Conservation (phyloP, 1,140 invertebrate genomes). For the Copidosoma floridanum region DNA sequence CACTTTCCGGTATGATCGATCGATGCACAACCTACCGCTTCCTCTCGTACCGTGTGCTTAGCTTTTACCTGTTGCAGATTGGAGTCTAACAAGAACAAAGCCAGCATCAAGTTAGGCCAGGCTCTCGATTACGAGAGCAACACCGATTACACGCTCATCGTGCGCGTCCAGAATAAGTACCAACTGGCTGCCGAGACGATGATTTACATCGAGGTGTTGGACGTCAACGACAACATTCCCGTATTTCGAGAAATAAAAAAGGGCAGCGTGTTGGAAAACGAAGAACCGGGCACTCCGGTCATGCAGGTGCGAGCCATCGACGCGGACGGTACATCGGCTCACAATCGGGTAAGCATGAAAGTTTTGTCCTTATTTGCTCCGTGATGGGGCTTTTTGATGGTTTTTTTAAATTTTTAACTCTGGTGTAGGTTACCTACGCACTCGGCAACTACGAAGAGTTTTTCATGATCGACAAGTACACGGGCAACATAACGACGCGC, state of each 20-base stretch:
- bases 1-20: slow-evolving; percentile 67
- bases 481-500: slow-evolving; percentile 81
- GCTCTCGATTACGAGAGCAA: slow-evolving; percentile 81
- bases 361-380: no score
- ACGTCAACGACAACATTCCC: slow-evolving; percentile 88
- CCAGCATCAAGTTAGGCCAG: slow-evolving; percentile 70
- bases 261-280: slow-evolving; percentile 81
- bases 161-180: slow-evolving; percentile 79
- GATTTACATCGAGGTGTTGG: slow-evolving; percentile 73
- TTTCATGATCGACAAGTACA: slow-evolving; percentile 75
- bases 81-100: slow-evolving; percentile 67
- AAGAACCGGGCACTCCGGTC: slow-evolving; percentile 74
- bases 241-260: slow-evolving; percentile 74
- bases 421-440: slow-evolving; percentile 66
- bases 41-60: no score
- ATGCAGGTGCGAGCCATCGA: slow-evolving; percentile 86
- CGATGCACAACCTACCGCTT: neutral
- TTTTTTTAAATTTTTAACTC: no score
- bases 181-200: slow-evolving; percentile 74
- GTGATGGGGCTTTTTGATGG: no score
- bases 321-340: slow-evolving; percentile 76
- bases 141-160: slow-evolving; percentile 77
- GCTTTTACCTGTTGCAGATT: slow-evolving; percentile 56
- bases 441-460: slow-evolving; percentile 67
- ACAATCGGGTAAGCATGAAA: slow-evolving; percentile 71